Evolutionary conservation across 2,797 vertebrate species (phyloP).

Genomic region (Rhinatrema bivittatum): DNA sequence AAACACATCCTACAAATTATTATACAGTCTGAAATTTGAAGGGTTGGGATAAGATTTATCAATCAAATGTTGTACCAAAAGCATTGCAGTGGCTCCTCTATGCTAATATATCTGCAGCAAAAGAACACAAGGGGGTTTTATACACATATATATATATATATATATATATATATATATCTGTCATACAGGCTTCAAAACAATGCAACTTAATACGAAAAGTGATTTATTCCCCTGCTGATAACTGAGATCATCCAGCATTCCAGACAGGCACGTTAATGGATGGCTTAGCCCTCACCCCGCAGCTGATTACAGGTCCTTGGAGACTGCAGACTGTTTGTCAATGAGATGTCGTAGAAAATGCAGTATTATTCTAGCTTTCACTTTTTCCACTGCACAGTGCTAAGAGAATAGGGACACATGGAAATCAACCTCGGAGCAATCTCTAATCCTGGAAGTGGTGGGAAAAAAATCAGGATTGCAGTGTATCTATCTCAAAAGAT

Average conservation of each 20-base stretch:
- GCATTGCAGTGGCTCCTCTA: too few species aligned
- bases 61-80: too few species aligned
- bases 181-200: too few species aligned
- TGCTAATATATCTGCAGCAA: too few species aligned
- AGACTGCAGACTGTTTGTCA: constrained; percentile 31
- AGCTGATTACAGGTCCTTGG: constrained; percentile 38
- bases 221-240: constrained; percentile 52
- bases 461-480: not conserved
- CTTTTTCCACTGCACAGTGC: constrained; percentile 22
- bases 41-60: not conserved
- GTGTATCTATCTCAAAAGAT: too few species aligned
- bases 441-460: constrained; percentile 13
- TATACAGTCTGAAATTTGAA: not conserved
- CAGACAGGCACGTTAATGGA: constrained; percentile 52
- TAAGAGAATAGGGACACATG: constrained; percentile 8
- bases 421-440: constrained; percentile 20
- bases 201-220: constrained; percentile 32
- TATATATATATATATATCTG: not conserved
- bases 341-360: constrained; percentile 30
- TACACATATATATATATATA: not conserved
- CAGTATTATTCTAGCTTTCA: constrained; percentile 21
- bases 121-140: too few species aligned
- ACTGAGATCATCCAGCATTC: constrained; percentile 51
- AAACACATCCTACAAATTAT: constrained; percentile 9
- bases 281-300: constrained; percentile 43